Percentiles rank a stretch among this genome's conserved stretches.
Conservation (phyloP, 2,888 invertebrate genomes). For the Parnassius smintheus region DNA sequence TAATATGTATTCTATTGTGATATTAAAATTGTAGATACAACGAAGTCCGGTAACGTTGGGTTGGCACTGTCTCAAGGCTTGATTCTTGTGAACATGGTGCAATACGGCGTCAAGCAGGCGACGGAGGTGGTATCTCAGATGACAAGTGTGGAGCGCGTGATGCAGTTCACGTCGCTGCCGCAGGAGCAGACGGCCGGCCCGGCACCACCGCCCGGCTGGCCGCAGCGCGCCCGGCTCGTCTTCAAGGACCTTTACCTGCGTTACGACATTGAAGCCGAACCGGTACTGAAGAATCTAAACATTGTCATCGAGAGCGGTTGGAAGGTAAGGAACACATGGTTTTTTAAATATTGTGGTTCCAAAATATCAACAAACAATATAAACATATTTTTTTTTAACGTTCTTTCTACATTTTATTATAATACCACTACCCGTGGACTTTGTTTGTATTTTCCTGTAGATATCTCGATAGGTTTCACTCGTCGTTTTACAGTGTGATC, state of each 20-base stretch:
- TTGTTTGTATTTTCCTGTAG: too few species aligned
- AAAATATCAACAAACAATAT: too few species aligned
- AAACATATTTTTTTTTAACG: too few species aligned
- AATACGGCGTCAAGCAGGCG: constrained; percentile 89
- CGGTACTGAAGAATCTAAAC: constrained; percentile 85
- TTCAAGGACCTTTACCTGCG: constrained; percentile 83
- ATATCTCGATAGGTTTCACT: too few species aligned
- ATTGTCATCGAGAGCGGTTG: constrained; percentile 83
- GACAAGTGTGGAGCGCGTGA: constrained; percentile 90
- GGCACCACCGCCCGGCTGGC: constrained; percentile 83
- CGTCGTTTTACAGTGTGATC: too few species aligned
- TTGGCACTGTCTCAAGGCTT: constrained; percentile 87
- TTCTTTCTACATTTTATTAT: too few species aligned
- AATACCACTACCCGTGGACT: too few species aligned
- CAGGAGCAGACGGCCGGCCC: constrained; percentile 85
- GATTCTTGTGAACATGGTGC: constrained; percentile 89
- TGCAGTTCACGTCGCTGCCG: constrained; percentile 88
- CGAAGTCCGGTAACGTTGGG: constrained; percentile 85
- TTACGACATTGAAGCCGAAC: constrained; percentile 82
- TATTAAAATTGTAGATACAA: constrained; percentile 57
- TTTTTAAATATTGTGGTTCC: too few species aligned
- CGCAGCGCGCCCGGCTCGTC: constrained; percentile 79
- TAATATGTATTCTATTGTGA: not conserved
- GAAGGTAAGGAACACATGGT: constrained; percentile 73
- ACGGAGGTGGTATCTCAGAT: constrained; percentile 89